Base-by-base conservation (phyloP, 2,888 invertebrate species). In the Axea sp. region DNA sequence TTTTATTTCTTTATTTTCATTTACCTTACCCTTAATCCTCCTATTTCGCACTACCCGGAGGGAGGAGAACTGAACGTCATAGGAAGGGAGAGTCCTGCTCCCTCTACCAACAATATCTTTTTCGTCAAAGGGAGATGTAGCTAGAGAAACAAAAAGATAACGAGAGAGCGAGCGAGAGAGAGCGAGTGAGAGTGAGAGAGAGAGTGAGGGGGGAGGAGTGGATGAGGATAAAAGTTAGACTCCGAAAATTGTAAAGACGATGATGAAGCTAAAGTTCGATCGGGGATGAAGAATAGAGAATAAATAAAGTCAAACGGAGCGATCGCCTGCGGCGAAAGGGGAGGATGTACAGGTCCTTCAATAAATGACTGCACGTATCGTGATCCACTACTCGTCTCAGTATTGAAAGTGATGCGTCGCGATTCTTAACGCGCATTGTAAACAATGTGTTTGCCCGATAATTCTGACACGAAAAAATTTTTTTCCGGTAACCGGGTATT, bases 321-420 rank as follows among this genome's bases (percentile, higher is more conserved):
- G 41, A 33, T 35, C 9, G 59, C 28, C 31, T 30, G 30, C 53
- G 53, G 53, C 62, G 37, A 68, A 62, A 69, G 62, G 69, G 60
- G 53, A 60, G 53, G 39, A 55, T 47, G 33, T 41, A 41, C 59
- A 53, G 60, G 60, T 60, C 51, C 60, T 53, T 53, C 60, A 47
- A 69, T 33, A 69, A 71, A 55, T 62, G 68, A 62, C 30, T 62
- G 24, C 41, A 41, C 30, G 39, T 15, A 41, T 11, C 14, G 43
- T 31, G 69, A 62, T 55, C 62, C 62, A 62, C 45, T 62, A 17
- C 24, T 45, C 37, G 59, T 51, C 17, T 62, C 47, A 55, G 69
- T 62, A 24, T 51, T 53, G 53, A 69, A 59, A 69, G 43, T 33
- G 68, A 43, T 68, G 51, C 55, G 57, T 59, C 57, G 49, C 49